These are phyloP conservation scores for Eueremaeus valkanovi DNA, from an alignment of 2,888 invertebrate genomes.

Conservation along the genomic window DNA sequence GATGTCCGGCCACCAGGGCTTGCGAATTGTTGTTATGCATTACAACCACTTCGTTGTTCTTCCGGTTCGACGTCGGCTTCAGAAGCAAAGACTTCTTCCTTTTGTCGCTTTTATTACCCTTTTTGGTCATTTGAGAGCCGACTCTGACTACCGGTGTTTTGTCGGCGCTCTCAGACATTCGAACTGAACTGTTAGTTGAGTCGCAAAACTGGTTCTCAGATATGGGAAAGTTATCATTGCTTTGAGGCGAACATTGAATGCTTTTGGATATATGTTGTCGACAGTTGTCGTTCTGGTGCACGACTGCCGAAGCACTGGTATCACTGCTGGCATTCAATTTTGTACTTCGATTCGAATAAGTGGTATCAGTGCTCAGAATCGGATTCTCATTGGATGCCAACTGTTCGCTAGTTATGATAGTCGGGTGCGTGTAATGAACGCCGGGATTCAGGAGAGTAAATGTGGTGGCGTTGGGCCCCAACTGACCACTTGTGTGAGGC, in stretches of 20 bases:
- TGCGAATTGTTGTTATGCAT: not conserved
- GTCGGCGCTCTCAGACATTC: not conserved
- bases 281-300: no score
- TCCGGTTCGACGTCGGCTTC: not conserved
- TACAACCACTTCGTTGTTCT: not conserved
- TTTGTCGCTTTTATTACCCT: not conserved
- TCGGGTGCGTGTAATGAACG: not conserved
- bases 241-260: slow-evolving; percentile 16
- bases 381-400: not conserved
- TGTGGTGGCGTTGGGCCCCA: not conserved
- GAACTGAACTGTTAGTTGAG: slow-evolving; percentile 28
- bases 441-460: not conserved
- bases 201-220: not conserved
- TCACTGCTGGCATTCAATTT: no score
- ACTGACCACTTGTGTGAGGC: not conserved
- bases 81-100: slow-evolving; percentile 6
- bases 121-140: not conserved
- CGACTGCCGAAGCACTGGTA: no score
- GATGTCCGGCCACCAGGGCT: not conserved
- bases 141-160: not conserved
- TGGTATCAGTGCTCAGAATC: not conserved
- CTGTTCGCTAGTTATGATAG: not conserved
- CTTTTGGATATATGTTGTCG: not conserved
- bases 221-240: not conserved
- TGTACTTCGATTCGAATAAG: not conserved